Evolutionary conservation across 2,797 vertebrate genomes (phyloP), one percentile per base, ranked within the genome.

Genomic region (Cetoscarus ocellatus): DNA sequence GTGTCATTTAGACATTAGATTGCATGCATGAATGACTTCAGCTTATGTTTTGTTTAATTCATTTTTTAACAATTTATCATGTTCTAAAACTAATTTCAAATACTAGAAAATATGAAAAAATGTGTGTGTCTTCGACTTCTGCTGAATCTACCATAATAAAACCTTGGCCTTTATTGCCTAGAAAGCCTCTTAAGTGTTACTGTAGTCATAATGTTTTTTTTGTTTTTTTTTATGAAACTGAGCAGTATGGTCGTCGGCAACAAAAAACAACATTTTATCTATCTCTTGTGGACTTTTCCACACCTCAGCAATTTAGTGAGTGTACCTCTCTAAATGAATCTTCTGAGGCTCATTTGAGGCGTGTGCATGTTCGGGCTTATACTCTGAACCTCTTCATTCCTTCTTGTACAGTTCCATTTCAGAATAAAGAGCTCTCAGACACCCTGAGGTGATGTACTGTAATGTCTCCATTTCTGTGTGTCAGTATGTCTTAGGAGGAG

Each of bases 361-460:
- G 55, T 62, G 39, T 56, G 48, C 47, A 19, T 61, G 43, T 73
- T 49, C 8, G 1, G 39, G 27, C 8, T 48, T n/a, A 12, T 51
- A 12, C 61, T 50, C 54, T 45, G 55, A 38, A 45, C 52, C n/a
- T 61, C 12, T 59, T 52, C 8, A 14, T 27, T 67, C 27, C 56
- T 42, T 52, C 59, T 54, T 61, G 43, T 45, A 50, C 39, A 39
- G 19, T 45, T 70, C 50, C 10, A 10, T 64, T 57, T 63, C 7
- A 47, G 42, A 51, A 8, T 71, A 39, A 77, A 47, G 34, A 50
- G 44, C 52, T 65, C 42, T 13, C 59, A 71, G 59, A 54, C 52
- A 54, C 72, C 67, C 69, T 38, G 34, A 63, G 73, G 75, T 73
- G 69, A 63, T 64, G 54, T 73, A 40, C 58, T 67, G 39, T 61